Base-by-base conservation (phyloP, 2,797 vertebrate genomes). In the Hyperoplus lanceolatus region DNA sequence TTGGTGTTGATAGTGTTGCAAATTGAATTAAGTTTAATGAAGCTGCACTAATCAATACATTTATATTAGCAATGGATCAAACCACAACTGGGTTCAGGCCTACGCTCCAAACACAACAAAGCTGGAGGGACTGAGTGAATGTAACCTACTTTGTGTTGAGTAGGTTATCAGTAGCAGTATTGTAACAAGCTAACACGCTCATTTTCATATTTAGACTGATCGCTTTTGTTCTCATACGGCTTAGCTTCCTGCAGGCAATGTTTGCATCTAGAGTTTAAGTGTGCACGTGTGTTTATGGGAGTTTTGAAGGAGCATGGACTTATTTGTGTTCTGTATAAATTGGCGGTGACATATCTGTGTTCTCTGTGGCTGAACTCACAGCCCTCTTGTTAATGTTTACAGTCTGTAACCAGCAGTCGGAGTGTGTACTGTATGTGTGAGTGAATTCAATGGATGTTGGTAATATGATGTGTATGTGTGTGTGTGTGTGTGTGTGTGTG, bases 361-460 rank as follows among this genome's bases (percentile, higher is more conserved):
- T 70, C 75, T 79, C 78, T 91, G 83, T 45, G 79, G 53, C 45
- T 42, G 41, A 87, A 87, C 77, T 76, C 67, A 64, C n/a, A 73
- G 65, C 15, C 76, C 75, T 63, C 77, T 84, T 79, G 69, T 90
- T 90, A 91, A 91, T 87, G 88, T 92, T 91, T 89, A 90, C 74
- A 73, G 72, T 70, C 71, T 77, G 85, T 60, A 88, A 82, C 70
- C 62, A 77, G 70, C 70, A 63, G 61, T 76, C 45, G 50, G 41
- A 21, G 4, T 10, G 29, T 29, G 29, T 29, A 29, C 29, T 50
- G 15, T 50, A 15, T 50, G 48, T 50, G 48, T 50, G 55, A 12
- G 18, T 18, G 45, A 29, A 29, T 29, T 29, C 29, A 29, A 29
- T 29, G 29, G 29, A 29, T 29, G 29, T 29, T 29, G 29, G 29